phyloP scores from a whole-genome alignment of 2,113 vertebrate genomes.

The Pteruthius melanotis region DNA sequence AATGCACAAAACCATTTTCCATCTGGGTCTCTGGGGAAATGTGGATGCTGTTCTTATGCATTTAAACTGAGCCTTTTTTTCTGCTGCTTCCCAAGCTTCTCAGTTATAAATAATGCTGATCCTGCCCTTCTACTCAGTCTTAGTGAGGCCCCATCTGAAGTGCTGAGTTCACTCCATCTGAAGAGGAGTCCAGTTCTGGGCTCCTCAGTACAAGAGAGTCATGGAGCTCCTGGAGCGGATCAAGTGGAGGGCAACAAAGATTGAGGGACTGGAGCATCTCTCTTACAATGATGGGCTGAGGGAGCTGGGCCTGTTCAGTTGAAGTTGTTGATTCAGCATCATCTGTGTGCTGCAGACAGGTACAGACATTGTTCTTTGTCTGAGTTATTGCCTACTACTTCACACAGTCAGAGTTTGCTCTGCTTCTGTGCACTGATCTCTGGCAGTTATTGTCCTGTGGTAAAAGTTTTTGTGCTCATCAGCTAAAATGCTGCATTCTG shows the following conservation, averaged over 20 bases:
- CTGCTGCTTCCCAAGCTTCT: not conserved
- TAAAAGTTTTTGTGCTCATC: not conserved
- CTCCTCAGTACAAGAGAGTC: not conserved
- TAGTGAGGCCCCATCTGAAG: not conserved
- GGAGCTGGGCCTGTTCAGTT: not conserved
- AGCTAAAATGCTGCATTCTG: not conserved
- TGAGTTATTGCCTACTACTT: not conserved
- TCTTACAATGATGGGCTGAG: not conserved
- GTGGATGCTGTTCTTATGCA: not conserved
- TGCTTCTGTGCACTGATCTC: not conserved
- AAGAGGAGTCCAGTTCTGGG: not conserved
- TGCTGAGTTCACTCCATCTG: too few species aligned
- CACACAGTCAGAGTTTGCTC: not conserved
- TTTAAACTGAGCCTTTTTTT: not conserved
- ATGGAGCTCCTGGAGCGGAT: not conserved
- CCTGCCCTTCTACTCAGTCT: not conserved
- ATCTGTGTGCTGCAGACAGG: fast-evolving
- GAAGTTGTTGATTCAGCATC: not conserved
- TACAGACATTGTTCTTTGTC: not conserved
- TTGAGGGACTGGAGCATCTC: not conserved
- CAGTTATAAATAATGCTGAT: not conserved
- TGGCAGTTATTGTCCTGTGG: not conserved
- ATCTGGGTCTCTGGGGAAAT: not conserved
- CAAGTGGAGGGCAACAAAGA: not conserved
- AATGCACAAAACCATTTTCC: not conserved